phyloP scores from a whole-genome alignment of 2,113 vertebrate species.

The Nipponia nippon region DNA sequence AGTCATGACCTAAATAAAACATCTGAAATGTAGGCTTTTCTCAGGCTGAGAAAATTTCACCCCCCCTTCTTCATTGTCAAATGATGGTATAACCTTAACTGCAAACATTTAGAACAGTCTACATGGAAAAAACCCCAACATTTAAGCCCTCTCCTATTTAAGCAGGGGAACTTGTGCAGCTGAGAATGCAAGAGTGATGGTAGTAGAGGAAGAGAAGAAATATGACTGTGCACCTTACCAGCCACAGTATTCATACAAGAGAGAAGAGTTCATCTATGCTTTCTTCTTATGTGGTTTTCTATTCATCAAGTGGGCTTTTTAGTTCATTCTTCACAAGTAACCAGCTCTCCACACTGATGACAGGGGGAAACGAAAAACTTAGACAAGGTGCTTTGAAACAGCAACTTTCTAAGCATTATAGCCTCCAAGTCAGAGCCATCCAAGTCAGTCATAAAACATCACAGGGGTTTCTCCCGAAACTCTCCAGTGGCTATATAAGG shows the following conservation, averaged over 20 bases:
- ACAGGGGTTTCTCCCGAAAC: background rate
- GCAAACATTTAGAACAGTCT: background rate
- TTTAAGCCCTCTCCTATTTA: background rate
- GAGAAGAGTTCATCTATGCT: background rate
- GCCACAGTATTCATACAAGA: background rate
- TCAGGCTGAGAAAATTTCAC: background rate
- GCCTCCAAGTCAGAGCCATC: background rate
- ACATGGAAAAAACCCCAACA: accelerated
- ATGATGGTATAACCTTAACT: background rate
- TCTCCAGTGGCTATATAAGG: background rate
- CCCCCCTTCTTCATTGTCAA: background rate
- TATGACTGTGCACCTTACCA: background rate
- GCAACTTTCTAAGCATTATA: background rate
- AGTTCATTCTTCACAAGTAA: background rate
- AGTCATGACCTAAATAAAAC: background rate
- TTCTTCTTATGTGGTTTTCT: background rate
- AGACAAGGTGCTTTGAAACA: background rate
- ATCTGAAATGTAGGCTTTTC: background rate
- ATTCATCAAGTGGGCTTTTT: background rate
- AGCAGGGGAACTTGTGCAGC: background rate
- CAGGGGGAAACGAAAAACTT: background rate
- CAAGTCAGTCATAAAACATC: background rate
- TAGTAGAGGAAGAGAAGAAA: background rate
- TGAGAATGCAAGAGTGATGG: background rate
- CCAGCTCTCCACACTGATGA: background rate